Evolutionary conservation across 2,113 vertebrate genomes (phyloP).

Genomic region (Xenopus borealis): DNA sequence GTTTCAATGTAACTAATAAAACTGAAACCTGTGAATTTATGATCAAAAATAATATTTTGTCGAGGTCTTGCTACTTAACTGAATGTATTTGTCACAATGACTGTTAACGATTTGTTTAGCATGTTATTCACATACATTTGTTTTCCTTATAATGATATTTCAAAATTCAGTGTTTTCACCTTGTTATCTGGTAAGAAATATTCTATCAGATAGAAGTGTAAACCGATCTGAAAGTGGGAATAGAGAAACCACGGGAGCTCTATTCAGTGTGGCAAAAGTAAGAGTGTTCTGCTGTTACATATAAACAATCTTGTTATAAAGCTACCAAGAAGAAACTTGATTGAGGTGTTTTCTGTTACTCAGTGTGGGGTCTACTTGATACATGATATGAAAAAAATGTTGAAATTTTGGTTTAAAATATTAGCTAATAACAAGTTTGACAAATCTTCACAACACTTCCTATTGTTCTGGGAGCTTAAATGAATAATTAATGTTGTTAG

Average conservation of each 20-base stretch:
- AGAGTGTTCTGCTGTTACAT: fast-evolving
- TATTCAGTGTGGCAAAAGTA: constrained; percentile 15
- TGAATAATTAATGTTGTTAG: constrained; percentile 43
- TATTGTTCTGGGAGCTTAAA: constrained; percentile 43
- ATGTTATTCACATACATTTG: too few species aligned
- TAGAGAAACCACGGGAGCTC: constrained; percentile 40
- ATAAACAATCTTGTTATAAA: constrained; percentile 21
- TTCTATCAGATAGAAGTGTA: constrained; percentile 33
- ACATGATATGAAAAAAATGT: background rate
- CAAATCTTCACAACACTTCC: constrained; percentile 32
- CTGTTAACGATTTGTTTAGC: too few species aligned
- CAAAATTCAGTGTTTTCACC: constrained; percentile 20
- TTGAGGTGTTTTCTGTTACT: constrained; percentile 25
- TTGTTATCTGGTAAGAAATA: constrained; percentile 33
- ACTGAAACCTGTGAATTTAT: too few species aligned
- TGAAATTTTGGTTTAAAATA: constrained; percentile 38
- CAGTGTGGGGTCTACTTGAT: constrained; percentile 6
- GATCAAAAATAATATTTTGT: too few species aligned
- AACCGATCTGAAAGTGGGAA: constrained; percentile 47
- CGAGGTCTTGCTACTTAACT: too few species aligned
- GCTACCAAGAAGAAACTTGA: constrained; percentile 42
- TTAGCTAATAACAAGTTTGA: constrained; percentile 43
- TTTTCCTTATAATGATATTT: constrained; percentile 36
- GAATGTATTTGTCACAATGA: too few species aligned
- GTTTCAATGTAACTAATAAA: too few species aligned